A percentile compares a stretch with the other conserved stretches of the same genome.
Conservation (phyloP, 2,888 invertebrate species). For the Chorisops tibialis region DNA sequence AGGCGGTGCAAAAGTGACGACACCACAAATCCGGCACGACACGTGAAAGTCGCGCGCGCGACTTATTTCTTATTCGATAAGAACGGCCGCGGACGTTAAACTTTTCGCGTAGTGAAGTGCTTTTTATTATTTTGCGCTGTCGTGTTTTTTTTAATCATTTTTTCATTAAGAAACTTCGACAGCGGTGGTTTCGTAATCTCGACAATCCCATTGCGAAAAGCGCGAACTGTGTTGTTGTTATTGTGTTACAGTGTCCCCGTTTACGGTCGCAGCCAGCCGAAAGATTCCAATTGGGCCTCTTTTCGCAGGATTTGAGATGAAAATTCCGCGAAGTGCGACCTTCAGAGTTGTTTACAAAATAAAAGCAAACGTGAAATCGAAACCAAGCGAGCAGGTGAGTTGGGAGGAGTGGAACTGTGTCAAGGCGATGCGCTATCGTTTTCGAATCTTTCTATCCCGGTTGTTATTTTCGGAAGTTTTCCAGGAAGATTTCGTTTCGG, state of each 20-base stretch:
- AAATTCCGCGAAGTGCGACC: too few species aligned
- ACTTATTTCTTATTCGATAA: too few species aligned
- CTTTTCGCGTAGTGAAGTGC: too few species aligned
- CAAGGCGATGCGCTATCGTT: background rate
- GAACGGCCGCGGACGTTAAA: too few species aligned
- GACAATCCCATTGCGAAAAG: too few species aligned
- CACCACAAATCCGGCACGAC: background rate
- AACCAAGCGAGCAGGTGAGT: background rate
- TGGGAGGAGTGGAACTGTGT: background rate
- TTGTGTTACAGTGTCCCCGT: background rate
- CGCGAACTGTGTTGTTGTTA: background rate
- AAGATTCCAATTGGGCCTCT: too few species aligned
- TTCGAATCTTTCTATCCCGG: background rate
- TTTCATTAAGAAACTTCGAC: too few species aligned
- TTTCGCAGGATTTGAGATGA: too few species aligned
- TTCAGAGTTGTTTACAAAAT: slow-evolving; percentile 6
- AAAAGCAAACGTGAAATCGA: background rate
- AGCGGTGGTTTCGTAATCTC: too few species aligned
- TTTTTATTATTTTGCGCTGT: too few species aligned
- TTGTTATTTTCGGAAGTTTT: background rate
- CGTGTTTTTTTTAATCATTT: too few species aligned
- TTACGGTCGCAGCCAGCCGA: background rate
- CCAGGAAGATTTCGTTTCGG: background rate
- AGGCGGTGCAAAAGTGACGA: too few species aligned
- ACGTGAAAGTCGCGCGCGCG: slow-evolving; percentile 8